Evolutionary conservation across 2,888 invertebrate genomes (phyloP).

Genomic region (Eledona agricola): DNA sequence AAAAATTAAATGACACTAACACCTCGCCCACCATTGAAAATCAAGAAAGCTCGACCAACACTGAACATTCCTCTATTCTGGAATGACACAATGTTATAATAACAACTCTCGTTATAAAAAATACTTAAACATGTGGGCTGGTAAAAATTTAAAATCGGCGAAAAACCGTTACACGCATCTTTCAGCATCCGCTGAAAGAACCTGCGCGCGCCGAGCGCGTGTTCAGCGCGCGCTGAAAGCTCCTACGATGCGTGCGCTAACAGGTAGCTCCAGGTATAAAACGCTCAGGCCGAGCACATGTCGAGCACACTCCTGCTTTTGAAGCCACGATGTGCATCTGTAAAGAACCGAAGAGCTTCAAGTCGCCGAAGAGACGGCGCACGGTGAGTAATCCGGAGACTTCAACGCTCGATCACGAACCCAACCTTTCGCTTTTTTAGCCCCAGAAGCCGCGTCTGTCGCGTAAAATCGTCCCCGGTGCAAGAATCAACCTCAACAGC

Average conservation of each 20-base stretch:
- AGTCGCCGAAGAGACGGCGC: slow-evolving; percentile 68
- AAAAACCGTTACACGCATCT: no score
- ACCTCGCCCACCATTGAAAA: no score
- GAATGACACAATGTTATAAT: no score
- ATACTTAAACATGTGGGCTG: no score
- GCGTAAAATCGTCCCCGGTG: slow-evolving; percentile 66
- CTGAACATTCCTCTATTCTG: no score
- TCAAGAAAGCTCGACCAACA: no score
- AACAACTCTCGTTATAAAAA: no score
- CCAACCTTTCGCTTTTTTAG: slow-evolving; percentile 59
- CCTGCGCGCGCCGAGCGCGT: slow-evolving; percentile 59
- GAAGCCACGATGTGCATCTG: slow-evolving; percentile 65
- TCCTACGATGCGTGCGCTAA: slow-evolving; percentile 52
- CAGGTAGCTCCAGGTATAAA: slow-evolving; percentile 50
- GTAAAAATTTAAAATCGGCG: no score
- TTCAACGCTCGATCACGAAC: slow-evolving; percentile 34
- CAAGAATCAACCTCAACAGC: slow-evolving; percentile 71
- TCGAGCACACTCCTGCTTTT: slow-evolving; percentile 51
- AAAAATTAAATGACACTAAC: no score
- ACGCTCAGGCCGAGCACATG: slow-evolving; percentile 49
- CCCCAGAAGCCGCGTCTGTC: slow-evolving; percentile 68
- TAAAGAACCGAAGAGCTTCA: slow-evolving; percentile 62
- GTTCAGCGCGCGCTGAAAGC: slow-evolving; percentile 59
- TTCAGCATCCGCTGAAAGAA: slow-evolving; percentile 28
- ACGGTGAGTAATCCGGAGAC: slow-evolving; percentile 16